Evolutionary conservation across 2,113 vertebrate species (phyloP).

Genomic region (Haemorhous mexicanus): DNA sequence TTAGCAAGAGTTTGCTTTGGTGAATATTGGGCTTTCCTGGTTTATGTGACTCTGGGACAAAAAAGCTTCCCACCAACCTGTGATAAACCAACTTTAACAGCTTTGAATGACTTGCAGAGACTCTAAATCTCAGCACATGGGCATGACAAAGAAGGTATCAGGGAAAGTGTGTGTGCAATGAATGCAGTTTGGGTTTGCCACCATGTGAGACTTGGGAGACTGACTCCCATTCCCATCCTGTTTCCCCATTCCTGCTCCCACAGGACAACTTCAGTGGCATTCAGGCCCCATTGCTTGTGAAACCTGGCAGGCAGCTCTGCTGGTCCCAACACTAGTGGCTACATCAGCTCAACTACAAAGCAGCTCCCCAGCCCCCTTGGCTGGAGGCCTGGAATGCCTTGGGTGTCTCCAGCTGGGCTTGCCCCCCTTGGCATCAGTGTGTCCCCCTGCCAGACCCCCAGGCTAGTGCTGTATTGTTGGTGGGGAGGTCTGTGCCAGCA

Average conservation of each 20-base stretch:
- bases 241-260: background rate
- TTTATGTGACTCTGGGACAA: background rate
- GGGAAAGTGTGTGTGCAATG: background rate
- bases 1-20: background rate
- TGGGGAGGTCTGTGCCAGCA: constrained; percentile 35
- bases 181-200: background rate
- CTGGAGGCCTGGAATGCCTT: constrained; percentile 50
- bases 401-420: constrained; percentile 23
- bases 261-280: background rate
- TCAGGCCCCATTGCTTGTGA: background rate
- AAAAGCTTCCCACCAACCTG: background rate
- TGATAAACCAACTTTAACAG: background rate
- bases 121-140: background rate
- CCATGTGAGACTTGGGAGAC: background rate
- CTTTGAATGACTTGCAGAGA: background rate
- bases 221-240: background rate
- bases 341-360: background rate
- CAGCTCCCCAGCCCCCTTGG: background rate
- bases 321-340: background rate
- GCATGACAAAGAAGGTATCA: background rate
- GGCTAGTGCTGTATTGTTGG: background rate
- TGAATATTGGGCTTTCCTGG: background rate
- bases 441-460: background rate
- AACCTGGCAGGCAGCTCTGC: constrained; percentile 10
- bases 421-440: constrained; percentile 34